Conservation (phyloP, 2,113 vertebrate species). For the Pontoporia blainvillei region DNA sequence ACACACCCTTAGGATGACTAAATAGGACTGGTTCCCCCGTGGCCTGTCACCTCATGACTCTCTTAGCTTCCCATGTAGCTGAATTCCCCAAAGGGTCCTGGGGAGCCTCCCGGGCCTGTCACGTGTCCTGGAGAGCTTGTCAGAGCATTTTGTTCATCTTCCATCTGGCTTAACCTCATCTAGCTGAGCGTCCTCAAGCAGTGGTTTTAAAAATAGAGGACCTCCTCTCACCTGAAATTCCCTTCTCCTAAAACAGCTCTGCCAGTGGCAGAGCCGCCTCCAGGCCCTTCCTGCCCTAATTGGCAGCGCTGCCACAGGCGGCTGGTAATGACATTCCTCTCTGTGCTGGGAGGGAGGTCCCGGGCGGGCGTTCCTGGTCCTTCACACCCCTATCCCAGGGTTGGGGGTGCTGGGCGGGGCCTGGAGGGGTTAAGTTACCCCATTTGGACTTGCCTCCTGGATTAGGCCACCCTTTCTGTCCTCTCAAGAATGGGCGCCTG, state of each 20-base stretch:
- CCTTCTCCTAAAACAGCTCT: neutral
- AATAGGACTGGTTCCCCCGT: accelerated
- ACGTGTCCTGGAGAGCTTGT: neutral
- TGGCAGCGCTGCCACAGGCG: neutral
- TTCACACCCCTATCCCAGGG: neutral
- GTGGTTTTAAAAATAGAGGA: neutral
- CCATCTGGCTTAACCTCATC: neutral
- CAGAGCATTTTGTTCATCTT: neutral
- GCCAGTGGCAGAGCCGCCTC: neutral
- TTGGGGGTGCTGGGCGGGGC: neutral
- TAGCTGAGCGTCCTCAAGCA: neutral
- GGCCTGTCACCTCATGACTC: neutral
- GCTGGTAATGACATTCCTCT: accelerated
- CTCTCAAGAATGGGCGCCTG: neutral
- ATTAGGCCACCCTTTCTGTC: neutral
- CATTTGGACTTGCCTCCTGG: neutral
- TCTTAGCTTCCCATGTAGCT: neutral
- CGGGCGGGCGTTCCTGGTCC: accelerated
- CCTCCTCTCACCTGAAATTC: neutral
- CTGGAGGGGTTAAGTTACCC: neutral
- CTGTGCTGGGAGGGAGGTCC: neutral
- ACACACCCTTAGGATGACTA: neutral
- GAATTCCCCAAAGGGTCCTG: too few species aligned
- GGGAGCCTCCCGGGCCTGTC: neutral
- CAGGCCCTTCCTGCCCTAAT: neutral